phyloP scores from a whole-genome alignment of 2,888 invertebrate genomes.

The Stenotaenia linearis region DNA sequence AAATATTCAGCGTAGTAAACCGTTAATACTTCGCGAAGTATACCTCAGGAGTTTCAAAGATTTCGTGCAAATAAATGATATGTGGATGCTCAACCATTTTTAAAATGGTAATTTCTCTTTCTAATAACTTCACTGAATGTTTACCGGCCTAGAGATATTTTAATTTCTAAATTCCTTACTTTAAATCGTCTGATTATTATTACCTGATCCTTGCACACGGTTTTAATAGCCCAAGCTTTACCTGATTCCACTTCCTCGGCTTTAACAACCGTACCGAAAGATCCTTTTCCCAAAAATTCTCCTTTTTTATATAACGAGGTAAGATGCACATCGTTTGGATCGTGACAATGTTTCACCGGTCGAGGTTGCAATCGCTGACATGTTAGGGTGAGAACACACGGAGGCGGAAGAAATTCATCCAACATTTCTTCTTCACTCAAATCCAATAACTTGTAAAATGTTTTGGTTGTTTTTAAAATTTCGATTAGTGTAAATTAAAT shows the following conservation, averaged over 20 bases:
- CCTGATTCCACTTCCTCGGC: neutral
- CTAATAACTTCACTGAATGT: conserved; percentile 46
- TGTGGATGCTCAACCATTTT: conserved; percentile 55
- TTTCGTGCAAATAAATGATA: conserved; percentile 54
- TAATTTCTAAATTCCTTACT: neutral
- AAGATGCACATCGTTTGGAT: neutral
- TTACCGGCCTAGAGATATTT: neutral
- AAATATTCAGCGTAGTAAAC: neutral
- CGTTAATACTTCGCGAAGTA: too few relatives aligned
- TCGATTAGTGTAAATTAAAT: neutral
- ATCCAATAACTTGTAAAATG: neutral
- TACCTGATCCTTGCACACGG: conserved; percentile 26
- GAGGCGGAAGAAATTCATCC: neutral
- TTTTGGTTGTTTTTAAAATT: neutral
- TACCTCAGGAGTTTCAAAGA: conserved; percentile 53
- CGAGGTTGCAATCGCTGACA: conserved; percentile 4
- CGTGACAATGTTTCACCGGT: conserved; percentile 7
- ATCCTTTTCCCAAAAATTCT: conserved; percentile 24
- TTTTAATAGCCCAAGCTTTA: conserved; percentile 28
- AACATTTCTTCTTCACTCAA: neutral
- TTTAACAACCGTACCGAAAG: conserved; percentile 27
- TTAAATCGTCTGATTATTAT: neutral
- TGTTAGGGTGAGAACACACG: conserved; percentile 14
- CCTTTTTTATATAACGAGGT: neutral
- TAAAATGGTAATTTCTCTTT: conserved; percentile 54